Evolutionary conservation across 2,888 invertebrate species (phyloP).

Genomic region (Sclerodermus sp.): DNA sequence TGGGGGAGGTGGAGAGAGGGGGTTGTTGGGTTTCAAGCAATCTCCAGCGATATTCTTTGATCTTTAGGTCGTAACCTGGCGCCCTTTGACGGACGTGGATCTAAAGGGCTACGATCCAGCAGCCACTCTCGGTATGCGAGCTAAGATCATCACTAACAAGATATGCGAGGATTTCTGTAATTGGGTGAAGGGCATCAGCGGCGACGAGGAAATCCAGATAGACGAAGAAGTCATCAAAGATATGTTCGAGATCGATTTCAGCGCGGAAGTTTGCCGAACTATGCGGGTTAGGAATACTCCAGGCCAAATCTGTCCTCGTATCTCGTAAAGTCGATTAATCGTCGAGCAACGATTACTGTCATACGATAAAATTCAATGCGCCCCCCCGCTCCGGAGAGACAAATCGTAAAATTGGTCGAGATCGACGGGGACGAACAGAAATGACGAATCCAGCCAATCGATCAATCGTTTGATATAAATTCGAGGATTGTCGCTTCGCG

Average conservation of each 20-base stretch:
- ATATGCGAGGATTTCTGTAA: constrained; percentile 63
- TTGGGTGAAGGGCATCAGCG: constrained; percentile 62
- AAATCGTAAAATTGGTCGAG: too few species aligned
- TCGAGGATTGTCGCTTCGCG: too few species aligned
- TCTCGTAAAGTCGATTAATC: too few species aligned
- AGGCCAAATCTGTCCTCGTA: too few species aligned
- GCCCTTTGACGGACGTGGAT: constrained; percentile 39
- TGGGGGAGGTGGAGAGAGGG: too few species aligned
- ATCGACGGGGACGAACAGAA: too few species aligned
- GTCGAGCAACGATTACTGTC: too few species aligned
- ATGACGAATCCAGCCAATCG: too few species aligned
- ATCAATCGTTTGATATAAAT: too few species aligned
- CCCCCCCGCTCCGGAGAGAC: too few species aligned
- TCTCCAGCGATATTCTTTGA: not conserved
- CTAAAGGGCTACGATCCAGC: constrained; percentile 48
- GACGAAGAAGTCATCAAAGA: constrained; percentile 62
- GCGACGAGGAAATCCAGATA: constrained; percentile 58
- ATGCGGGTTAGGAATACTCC: constrained; percentile 35
- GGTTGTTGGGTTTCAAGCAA: not conserved
- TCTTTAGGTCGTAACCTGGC: constrained; percentile 45
- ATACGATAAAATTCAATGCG: too few species aligned
- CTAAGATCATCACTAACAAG: constrained; percentile 38
- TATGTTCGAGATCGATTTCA: constrained; percentile 61
- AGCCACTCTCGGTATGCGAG: constrained; percentile 44
- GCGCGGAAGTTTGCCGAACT: constrained; percentile 44